These are phyloP conservation scores for Himantopus leucocephalus DNA, from an alignment of 2,113 vertebrate genomes.

Conservation along the genomic window DNA sequence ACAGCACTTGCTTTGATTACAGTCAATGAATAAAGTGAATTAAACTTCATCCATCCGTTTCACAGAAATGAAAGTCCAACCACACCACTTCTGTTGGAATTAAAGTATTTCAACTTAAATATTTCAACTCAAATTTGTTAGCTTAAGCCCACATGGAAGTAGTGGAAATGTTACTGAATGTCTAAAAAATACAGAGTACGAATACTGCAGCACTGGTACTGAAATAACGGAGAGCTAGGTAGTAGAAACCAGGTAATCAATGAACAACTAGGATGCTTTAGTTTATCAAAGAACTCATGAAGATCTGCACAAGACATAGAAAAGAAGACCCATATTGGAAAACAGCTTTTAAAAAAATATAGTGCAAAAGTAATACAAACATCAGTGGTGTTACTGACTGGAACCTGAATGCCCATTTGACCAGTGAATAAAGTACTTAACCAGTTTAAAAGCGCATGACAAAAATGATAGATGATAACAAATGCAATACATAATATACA, in stretches of 20 bases:
- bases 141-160: background rate
- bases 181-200: background rate
- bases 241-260: background rate
- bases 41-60: constrained; percentile 2
- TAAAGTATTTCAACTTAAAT: background rate
- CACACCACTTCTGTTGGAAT: background rate
- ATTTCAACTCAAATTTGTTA: background rate
- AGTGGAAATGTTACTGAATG: background rate
- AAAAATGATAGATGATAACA: background rate
- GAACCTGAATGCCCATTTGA: background rate
- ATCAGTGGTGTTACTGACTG: background rate
- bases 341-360: background rate
- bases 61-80: background rate
- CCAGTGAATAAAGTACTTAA: background rate
- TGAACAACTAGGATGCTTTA: background rate
- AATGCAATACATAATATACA: background rate
- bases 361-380: background rate
- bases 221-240: background rate
- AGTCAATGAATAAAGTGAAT: background rate
- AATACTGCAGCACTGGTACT: background rate
- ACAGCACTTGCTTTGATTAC: background rate
- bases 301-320: background rate
- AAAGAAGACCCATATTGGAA: background rate
- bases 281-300: background rate
- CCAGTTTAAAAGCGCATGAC: background rate